These are phyloP conservation scores for Lanistes nyassanus DNA, from an alignment of 1,140 invertebrate genomes.

Conservation along the genomic window DNA sequence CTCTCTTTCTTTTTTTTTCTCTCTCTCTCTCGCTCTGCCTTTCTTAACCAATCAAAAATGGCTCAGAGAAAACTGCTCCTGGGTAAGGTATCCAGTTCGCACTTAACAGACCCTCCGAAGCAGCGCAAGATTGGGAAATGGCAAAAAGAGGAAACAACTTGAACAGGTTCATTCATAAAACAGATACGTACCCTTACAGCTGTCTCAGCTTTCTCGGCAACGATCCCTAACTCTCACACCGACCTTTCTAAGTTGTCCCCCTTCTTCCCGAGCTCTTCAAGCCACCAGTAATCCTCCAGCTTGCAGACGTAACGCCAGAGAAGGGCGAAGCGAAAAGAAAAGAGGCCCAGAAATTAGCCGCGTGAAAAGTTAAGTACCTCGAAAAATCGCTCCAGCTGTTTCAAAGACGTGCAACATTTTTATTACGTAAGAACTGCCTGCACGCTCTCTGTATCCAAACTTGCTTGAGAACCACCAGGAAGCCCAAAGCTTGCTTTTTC, in stretches of 20 bases:
- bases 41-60: too few species aligned
- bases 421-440: neutral
- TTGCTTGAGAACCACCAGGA: too few species aligned
- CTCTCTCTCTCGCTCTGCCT: too few species aligned
- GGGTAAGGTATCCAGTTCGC: too few species aligned
- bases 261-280: neutral
- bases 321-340: neutral
- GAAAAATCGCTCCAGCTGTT: slow-evolving; percentile 12
- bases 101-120: too few species aligned
- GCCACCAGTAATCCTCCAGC: neutral
- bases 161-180: too few species aligned
- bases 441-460: too few species aligned
- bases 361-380: slow-evolving; percentile 4
- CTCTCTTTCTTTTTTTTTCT: too few species aligned
- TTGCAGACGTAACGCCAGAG: neutral
- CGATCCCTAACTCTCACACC: slow-evolving; percentile 1
- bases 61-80: too few species aligned
- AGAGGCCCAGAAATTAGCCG: slow-evolving; percentile 2
- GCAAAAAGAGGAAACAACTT: too few species aligned
- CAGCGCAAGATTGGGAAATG: too few species aligned
- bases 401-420: neutral
- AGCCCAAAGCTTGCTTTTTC: too few species aligned
- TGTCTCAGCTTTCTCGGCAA: neutral
- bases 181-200: neutral
- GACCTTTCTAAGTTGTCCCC: neutral